Evolutionary conservation across 2,113 vertebrate genomes (phyloP), one percentile per base, ranked within the genome.

Genomic region (cat (Felis catus)): DNA sequence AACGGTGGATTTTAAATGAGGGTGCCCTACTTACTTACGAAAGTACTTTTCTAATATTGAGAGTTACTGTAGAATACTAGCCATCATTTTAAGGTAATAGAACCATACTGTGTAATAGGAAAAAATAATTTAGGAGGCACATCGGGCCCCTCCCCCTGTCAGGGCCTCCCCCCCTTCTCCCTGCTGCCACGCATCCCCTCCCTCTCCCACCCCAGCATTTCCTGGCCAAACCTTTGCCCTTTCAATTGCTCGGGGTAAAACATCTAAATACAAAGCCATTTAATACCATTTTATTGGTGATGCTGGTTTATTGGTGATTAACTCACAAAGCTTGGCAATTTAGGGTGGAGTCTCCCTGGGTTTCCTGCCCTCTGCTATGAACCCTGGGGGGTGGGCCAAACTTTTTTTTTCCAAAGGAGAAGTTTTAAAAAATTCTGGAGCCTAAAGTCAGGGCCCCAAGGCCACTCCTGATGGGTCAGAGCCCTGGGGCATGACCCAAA

Each of bases 41-140:
- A 94, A 96, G 90, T 87, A 79, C 66, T 70, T 53, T 91, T 90
- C 45, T 90, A 90, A 90, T 81, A 68, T 55, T 53, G 55, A 94
- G 31, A 87, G 83, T 45, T 79, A 76, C 7, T 87, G 15, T 65
- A 85, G 45, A 91, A 96, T 71, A 84, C 16, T 55, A 63, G 87
- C 63, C 31, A 45, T 63, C 76, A 51, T 80, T 96, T 96, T 65
- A 79, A n/a, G 48, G 21, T 31, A 96, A 81, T 36, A 92, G 63
- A 96, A 76, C 15, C 27, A 4, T 39, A 81, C 5, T 18, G 6
- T 91, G 1, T 8, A 90, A 84, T 10, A 48, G 61, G 73, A 33
- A 85, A 85, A 86, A 92, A 53, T 65, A 81, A 84, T n/a, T 80
- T 41, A 71, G 65, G 45, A 86, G 55, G 83, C 27, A 48, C 41